A percentile compares a stretch with the other conserved stretches of the same genome.
These are phyloP conservation scores for Pelodytes ibericus DNA, from an alignment of 2,797 vertebrate genomes.

Conservation along the genomic window DNA sequence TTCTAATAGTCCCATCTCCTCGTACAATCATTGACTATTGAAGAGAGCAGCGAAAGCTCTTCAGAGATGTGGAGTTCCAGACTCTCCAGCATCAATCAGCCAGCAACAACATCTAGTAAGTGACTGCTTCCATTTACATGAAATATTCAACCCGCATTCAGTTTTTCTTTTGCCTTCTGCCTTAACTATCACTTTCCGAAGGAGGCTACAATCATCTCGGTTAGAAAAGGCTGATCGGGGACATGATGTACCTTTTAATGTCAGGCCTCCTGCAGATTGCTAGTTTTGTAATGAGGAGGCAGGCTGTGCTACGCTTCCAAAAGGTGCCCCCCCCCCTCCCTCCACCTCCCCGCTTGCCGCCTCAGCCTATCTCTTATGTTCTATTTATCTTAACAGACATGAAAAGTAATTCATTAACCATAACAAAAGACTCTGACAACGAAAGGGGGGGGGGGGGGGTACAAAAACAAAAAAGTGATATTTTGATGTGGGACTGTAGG, in stretches of 20 bases:
- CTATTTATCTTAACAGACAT: constrained; percentile 74
- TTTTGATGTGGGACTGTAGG: constrained; percentile 59
- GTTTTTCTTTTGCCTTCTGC: constrained; percentile 89
- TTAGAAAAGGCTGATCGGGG: constrained; percentile 85
- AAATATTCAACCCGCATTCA: constrained; percentile 99
- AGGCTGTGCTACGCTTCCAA: constrained; percentile 74
- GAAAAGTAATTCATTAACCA: constrained; percentile 76
- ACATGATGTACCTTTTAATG: constrained; percentile 82
- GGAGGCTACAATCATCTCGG: constrained; percentile 93
- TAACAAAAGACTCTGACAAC: constrained; percentile 65
- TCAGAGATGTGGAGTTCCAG: constrained; percentile 90
- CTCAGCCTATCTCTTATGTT: constrained; percentile 69
- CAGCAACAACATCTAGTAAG: constrained; percentile 91
- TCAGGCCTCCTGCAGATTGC: constrained; percentile 80
- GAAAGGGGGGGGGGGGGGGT: too few species aligned
- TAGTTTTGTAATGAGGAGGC: constrained; percentile 82
- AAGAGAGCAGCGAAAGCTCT: constrained; percentile 81
- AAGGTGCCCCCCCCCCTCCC: too few species aligned
- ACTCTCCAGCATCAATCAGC: constrained; percentile 94
- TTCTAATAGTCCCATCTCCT: constrained; percentile 84
- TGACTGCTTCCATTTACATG: constrained; percentile 98
- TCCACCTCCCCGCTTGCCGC: constrained; percentile 71
- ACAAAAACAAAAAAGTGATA: constrained; percentile 46
- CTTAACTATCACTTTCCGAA: constrained; percentile 95
- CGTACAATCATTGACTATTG: constrained; percentile 80